Evolutionary conservation across 2,797 vertebrate genomes (phyloP).

Genomic region (Avahi laniger): DNA sequence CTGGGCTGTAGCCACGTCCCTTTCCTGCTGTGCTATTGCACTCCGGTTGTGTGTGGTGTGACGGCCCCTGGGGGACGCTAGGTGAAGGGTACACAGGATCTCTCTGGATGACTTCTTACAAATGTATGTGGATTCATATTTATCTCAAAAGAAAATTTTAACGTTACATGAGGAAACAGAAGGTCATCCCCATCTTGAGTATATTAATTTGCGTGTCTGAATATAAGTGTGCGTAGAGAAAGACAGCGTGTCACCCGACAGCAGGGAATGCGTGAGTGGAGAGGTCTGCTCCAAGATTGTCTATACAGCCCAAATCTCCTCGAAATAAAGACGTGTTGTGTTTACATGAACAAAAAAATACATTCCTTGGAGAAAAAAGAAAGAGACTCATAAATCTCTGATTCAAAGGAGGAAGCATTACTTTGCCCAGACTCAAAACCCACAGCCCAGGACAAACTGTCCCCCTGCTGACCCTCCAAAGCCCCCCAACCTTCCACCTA

Average conservation of each 20-base stretch:
- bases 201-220: neutral
- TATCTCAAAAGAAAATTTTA: neutral
- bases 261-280: neutral
- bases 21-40: neutral
- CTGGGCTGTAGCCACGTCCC: neutral
- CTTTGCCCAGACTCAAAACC: neutral
- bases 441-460: neutral
- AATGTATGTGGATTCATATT: no score
- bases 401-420: neutral
- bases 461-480: neutral
- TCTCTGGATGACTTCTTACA: neutral
- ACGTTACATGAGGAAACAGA: neutral
- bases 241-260: fast-evolving
- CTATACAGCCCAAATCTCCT: neutral
- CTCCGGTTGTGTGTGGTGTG: no score
- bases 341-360: neutral
- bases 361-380: neutral
- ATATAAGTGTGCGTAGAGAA: neutral
- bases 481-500: fast-evolving
- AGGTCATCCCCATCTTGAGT: neutral
- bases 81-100: no score
- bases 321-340: neutral
- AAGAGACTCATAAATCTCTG: neutral
- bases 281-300: neutral
- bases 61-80: neutral